Evolutionary conservation across 2,888 invertebrate species (phyloP), one percentile per base, ranked within the genome.

Genomic region (Microctonus hyperodae): DNA sequence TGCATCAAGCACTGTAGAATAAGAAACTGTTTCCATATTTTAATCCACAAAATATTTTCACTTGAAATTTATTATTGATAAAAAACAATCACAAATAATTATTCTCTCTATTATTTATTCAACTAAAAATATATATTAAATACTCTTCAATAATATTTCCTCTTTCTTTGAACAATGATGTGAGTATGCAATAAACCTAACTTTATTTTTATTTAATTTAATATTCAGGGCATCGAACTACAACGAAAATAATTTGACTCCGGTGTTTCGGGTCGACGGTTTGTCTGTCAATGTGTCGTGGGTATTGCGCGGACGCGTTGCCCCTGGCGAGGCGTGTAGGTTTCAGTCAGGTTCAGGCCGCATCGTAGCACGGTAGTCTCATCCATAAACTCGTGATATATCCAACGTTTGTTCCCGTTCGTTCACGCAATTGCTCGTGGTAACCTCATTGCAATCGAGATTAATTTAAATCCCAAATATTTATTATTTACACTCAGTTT

Each of bases 301-400:
- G 57, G 67, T 67, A 70, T 65, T 72, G 73, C 72, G 73, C 73
- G 72, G 70, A 62, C 71, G 73, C 72, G 64, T 68, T 71, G 66
- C 71, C 72, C 71, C 70, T 61, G 69, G 64, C 66, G 51, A 63
- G 63, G 35, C 51, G 55, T 61, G n/a, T 61, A 56, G 25, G 69
- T 72, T 44, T 72, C 73, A 73, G 73, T 73, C 67, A 67, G 70
- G 59, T 70, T 71, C 69, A 69, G 68, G 69, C 74, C 74, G 72
- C 72, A 70, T 65, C 67, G 58, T 63, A 66, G 67, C 64, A 68
- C 70, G 72, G 69, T 73, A 62, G 67, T 67, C 67, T 22, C 23
- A 7, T 6, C 16, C 5, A 44, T 44, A 23, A 51, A 51, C 1
- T 22, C 22, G 51, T 51, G 23, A 51, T 25, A 23, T 25, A 23